Evolutionary conservation across 2,113 vertebrate genomes (phyloP).

Genomic region (Halcyon malimbica): DNA sequence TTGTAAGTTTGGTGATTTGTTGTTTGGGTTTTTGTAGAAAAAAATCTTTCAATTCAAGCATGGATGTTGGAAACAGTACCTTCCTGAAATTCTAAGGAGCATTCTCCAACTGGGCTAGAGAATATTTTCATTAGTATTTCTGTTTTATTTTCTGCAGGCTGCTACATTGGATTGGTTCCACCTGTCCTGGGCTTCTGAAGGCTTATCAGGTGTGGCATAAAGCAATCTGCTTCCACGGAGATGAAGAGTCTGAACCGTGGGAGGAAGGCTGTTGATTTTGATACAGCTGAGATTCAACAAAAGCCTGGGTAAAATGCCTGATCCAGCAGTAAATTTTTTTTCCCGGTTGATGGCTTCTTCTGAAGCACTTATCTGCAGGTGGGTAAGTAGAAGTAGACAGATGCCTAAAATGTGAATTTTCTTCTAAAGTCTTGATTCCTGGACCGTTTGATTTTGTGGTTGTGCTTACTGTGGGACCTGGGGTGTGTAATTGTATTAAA

Average conservation of each 20-base stretch:
- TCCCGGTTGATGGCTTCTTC: not conserved
- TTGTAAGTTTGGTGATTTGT: not conserved
- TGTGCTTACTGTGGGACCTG: not conserved
- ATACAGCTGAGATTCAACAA: not conserved
- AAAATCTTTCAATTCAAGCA: not conserved
- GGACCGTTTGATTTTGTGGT: not conserved
- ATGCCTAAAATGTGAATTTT: not conserved
- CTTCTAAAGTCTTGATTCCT: not conserved
- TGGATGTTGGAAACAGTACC: not conserved
- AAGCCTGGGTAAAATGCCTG: not conserved
- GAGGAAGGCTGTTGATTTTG: not conserved
- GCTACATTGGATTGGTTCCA: not conserved
- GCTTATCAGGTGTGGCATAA: not conserved
- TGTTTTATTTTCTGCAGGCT: not conserved
- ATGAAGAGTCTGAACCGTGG: not conserved
- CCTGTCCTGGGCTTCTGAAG: not conserved
- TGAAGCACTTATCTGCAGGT: not conserved
- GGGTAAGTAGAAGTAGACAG: not conserved
- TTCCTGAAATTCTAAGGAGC: not conserved
- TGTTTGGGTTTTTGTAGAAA: not conserved
- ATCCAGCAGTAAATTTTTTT: not conserved
- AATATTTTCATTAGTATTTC: not conserved
- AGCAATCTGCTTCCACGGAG: not conserved
- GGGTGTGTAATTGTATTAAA: not conserved
- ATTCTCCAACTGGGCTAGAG: not conserved